Conservation (phyloP, 2,888 invertebrate species). For the Marasmarcha lunaedactyla region DNA sequence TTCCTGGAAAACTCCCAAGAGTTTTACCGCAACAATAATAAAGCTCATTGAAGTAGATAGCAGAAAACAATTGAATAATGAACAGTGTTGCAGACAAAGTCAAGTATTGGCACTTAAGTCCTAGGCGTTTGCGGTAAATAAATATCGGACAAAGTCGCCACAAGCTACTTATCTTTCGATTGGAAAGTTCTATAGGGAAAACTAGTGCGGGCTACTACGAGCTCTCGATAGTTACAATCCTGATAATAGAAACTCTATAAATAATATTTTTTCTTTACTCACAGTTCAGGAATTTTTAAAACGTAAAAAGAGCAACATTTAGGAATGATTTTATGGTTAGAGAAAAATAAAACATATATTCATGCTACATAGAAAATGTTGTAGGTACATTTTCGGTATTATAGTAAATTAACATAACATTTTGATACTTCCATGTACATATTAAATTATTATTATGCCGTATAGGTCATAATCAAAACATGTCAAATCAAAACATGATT, state of each 20-base stretch:
- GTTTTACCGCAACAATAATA: background rate
- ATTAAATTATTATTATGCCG: too few species aligned
- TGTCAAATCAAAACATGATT: too few species aligned
- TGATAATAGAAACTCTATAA: background rate
- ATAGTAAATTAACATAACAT: too few species aligned
- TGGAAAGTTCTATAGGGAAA: slow-evolving; percentile 48
- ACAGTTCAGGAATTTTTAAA: too few species aligned
- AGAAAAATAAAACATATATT: too few species aligned
- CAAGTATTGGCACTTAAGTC: slow-evolving; percentile 2
- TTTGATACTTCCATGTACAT: too few species aligned
- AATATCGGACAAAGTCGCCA: slow-evolving; percentile 40
- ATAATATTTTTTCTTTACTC: too few species aligned
- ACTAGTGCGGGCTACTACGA: slow-evolving; percentile 29
- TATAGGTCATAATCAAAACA: too few species aligned
- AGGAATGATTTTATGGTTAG: too few species aligned
- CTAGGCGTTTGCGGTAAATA: slow-evolving; percentile 36
- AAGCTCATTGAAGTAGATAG: background rate
- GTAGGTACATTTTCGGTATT: too few species aligned
- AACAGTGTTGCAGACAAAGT: slow-evolving; percentile 3
- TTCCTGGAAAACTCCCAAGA: background rate
- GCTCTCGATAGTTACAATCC: slow-evolving; percentile 20
- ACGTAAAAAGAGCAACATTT: too few species aligned
- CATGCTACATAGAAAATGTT: too few species aligned
- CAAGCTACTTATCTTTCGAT: slow-evolving; percentile 60
- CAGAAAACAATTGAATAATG: slow-evolving; percentile 1